Base-by-base conservation (phyloP, 2,113 vertebrate genomes). In the Podocnemis expansa region DNA sequence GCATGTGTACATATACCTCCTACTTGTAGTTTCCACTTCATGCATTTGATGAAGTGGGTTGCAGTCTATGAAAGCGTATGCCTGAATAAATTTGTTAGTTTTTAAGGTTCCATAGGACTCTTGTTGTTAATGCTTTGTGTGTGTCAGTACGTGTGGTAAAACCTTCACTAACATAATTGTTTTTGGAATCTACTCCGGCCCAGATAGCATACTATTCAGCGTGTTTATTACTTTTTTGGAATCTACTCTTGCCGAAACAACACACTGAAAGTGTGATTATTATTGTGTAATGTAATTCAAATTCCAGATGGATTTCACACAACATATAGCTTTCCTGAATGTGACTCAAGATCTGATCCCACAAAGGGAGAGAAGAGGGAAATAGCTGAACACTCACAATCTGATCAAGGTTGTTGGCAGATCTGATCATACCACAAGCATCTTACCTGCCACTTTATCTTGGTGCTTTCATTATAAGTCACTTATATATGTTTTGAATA, bases 381-480 rank as follows among this genome's bases (percentile, higher is more conserved):
- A 95, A 54, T 5, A 82, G 38, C 27, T 90, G 54, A 92, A 58
- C 21, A 86, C 87, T 93, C 87, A 84, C 58, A 54, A 38, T 84
- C 29, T 80, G 89, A 88, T 91, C 45, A 81, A 83, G n/a, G 29
- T 60, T 89, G 86, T 10, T 81, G 94, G 41, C 45, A 91, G 83
- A 91, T 91, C 54, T n/a, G 5, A 56, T 89, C 82, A 55, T 67
- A 91, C 8, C 34, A 87, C 11, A 91, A 47, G 19, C 63, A 80
- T 88, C 16, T 94, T 87, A 83, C 41, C 58, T 93, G 56, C 31
- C 45, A 88, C 91, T 93, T 89, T 91, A 54, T 54, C 87, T 29
- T 45, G 51, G 81, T 78, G 80, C 12, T 95, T 93, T 92, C 17
- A 63, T 88, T 97, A 80, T 79, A 24, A n/a, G 73, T 58, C n/a